Evolutionary conservation across 2,113 vertebrate species (phyloP).

Genomic region (Brachyhypopomus gauderio): DNA sequence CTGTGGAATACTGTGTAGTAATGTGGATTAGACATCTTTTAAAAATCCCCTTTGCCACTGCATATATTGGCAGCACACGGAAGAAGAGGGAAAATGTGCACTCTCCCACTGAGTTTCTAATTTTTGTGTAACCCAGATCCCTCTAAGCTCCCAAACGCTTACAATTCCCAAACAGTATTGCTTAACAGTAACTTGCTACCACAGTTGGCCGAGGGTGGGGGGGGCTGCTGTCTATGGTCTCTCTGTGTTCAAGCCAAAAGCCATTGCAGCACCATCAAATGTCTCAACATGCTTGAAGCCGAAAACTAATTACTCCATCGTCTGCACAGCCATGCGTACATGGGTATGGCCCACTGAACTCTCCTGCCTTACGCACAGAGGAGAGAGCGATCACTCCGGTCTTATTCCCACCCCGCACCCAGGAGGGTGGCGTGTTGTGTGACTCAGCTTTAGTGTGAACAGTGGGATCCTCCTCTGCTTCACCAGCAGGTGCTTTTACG

Average conservation of each 20-base stretch:
- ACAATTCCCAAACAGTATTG: background rate
- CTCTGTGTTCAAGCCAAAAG: background rate
- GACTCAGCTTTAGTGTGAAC: background rate
- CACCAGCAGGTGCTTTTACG: background rate
- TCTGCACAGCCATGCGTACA: background rate
- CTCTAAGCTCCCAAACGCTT: slow-evolving; percentile 6
- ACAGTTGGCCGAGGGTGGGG: background rate
- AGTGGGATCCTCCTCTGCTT: background rate
- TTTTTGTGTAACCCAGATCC: background rate
- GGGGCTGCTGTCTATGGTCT: background rate
- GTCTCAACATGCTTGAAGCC: background rate
- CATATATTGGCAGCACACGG: background rate
- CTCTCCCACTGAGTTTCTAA: background rate
- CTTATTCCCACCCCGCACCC: too few species aligned
- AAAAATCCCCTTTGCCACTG: background rate
- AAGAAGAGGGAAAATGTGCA: background rate
- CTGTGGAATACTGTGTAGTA: background rate
- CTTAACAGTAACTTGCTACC: background rate
- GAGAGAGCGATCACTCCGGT: background rate
- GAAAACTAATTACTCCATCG: background rate
- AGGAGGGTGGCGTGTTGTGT: background rate
- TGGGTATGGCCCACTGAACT: too few species aligned
- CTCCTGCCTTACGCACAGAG: background rate
- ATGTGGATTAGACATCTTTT: background rate
- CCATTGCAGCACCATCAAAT: background rate